Evolutionary conservation across 1,140 invertebrate genomes (phyloP).

Genomic region (Scaptomyza montana): DNA sequence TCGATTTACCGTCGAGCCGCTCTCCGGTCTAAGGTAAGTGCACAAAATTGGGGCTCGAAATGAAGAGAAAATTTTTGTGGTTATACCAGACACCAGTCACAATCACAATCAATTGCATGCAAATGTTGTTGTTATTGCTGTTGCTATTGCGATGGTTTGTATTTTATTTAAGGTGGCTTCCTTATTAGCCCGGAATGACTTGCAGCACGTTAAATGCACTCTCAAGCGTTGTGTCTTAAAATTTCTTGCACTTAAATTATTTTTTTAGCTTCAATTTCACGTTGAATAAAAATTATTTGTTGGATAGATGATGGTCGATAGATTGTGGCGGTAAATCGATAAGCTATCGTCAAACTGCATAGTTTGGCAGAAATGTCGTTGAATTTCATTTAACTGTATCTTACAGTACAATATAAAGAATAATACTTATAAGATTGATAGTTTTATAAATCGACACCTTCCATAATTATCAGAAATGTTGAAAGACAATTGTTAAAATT

Average conservation of each 20-base stretch:
- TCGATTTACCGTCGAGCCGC: constrained; percentile 26
- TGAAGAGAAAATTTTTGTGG: constrained; percentile 75
- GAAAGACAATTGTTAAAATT: not conserved
- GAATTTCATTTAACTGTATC: too few relatives aligned
- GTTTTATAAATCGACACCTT: too few relatives aligned
- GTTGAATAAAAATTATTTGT: constrained; percentile 45
- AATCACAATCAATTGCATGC: constrained; percentile 42
- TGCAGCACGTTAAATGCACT: constrained; percentile 72
- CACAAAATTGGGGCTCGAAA: constrained; percentile 59
- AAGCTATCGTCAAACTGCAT: constrained; percentile 5
- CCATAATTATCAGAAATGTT: not conserved
- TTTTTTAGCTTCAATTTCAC: constrained; percentile 46
- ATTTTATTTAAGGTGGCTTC: constrained; percentile 30
- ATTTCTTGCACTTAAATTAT: constrained; percentile 60
- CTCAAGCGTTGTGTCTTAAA: constrained; percentile 53
- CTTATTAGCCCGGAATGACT: constrained; percentile 58
- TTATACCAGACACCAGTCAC: constrained; percentile 66
- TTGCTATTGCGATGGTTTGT: constrained; percentile 23
- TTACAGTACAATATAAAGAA: too few relatives aligned
- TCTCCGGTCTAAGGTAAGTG: constrained; percentile 27
- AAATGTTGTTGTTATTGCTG: constrained; percentile 43
- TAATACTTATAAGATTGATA: not conserved
- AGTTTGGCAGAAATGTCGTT: not conserved
- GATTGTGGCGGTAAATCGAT: constrained; percentile 32
- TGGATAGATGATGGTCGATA: constrained; percentile 41